Conservation (phyloP, 92 coral and sea anemone species). For the Blastomussa wellsi region DNA sequence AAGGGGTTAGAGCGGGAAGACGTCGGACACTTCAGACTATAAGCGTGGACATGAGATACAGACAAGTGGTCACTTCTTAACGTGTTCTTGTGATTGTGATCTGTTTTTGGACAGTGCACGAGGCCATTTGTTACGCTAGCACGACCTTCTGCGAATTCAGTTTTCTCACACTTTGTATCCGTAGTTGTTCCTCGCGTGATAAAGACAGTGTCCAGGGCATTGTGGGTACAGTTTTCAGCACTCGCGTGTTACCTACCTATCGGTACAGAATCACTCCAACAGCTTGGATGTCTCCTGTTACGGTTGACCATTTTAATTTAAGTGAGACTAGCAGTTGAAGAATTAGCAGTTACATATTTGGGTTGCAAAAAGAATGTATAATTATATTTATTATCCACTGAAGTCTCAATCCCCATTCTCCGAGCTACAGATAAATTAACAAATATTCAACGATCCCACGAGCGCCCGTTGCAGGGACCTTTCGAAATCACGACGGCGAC, state of each 20-base stretch:
- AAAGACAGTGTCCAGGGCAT: constrained; percentile 15
- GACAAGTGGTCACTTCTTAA: neutral
- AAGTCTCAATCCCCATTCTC: no score
- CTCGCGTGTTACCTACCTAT: neutral
- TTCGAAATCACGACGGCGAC: no score
- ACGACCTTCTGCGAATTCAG: neutral
- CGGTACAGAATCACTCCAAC: neutral
- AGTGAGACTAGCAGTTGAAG: constrained; percentile 1
- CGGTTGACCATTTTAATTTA: neutral
- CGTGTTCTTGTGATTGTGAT: neutral
- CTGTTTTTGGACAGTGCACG: neutral
- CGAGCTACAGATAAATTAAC: no score
- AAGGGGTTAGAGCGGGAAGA: no score
- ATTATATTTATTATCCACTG: no score
- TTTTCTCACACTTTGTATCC: neutral
- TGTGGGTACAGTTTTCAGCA: constrained; percentile 8
- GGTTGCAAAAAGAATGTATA: no score
- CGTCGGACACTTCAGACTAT: no score
- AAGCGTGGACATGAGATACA: constrained; percentile 4
- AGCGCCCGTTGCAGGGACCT: no score
- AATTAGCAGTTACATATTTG: no score
- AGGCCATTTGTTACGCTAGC: neutral
- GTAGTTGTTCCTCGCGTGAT: neutral
- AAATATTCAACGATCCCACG: no score
- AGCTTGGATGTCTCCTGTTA: neutral